Conservation (phyloP, 2,113 vertebrate genomes). For the Labeo rohita region DNA sequence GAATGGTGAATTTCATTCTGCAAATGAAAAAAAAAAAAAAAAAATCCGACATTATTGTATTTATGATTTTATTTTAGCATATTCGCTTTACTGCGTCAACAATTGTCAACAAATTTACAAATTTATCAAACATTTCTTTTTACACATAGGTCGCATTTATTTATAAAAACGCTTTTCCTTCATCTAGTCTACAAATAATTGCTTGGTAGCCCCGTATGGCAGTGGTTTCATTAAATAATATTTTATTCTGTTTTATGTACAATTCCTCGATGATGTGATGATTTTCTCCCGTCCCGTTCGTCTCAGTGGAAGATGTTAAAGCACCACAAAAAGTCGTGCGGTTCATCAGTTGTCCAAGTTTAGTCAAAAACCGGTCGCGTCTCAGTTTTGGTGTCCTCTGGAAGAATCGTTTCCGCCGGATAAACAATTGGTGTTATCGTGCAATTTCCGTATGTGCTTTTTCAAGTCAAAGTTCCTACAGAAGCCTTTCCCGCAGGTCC, state of each 20-base stretch:
- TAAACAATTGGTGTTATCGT: constrained; percentile 79
- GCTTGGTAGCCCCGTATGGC: constrained; percentile 54
- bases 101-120: constrained; percentile 53
- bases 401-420: constrained; percentile 78
- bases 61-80: constrained; percentile 33
- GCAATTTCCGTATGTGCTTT: constrained; percentile 90
- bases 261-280: constrained; percentile 47
- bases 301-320: constrained; percentile 33
- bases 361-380: constrained; percentile 43
- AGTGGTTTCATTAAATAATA: constrained; percentile 72
- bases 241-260: constrained; percentile 73
- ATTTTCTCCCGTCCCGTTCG: neutral
- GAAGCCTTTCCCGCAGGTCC: constrained; percentile 89
- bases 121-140: constrained; percentile 60
- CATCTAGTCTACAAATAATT: constrained; percentile 41
- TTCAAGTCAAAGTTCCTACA: constrained; percentile 93
- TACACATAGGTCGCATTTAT: constrained; percentile 66
- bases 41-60: constrained; percentile 21
- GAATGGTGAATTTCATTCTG: neutral
- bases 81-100: constrained; percentile 62
- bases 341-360: constrained; percentile 39
- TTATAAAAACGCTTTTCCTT: constrained; percentile 41
- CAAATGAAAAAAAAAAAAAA: neutral
- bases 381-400: constrained; percentile 85
- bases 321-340: constrained; percentile 39